A percentile compares a stretch with the other conserved stretches of the same genome.
phyloP scores from a whole-genome alignment of 1,140 invertebrate species.

The Hormaphis cornu region DNA sequence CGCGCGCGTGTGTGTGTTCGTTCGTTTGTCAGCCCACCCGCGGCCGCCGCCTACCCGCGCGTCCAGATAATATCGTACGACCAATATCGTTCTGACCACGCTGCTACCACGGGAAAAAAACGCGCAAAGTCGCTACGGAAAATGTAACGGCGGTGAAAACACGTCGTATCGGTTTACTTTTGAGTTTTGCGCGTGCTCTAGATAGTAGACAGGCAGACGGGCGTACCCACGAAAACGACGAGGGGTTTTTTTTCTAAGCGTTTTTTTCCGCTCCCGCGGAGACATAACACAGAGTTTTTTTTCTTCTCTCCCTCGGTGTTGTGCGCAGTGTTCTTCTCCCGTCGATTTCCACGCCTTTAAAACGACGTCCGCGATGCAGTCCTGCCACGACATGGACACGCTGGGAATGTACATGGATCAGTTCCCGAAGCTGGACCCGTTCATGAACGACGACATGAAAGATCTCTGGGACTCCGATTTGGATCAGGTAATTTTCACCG shows the following conservation, averaged over 20 bases:
- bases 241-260: not conserved
- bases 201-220: too few relatives aligned
- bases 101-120: not conserved
- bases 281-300: too few relatives aligned
- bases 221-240: too few relatives aligned
- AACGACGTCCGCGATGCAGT: too few relatives aligned
- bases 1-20: not conserved
- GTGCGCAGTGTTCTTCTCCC: too few relatives aligned
- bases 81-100: not conserved
- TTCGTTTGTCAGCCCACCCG: too few relatives aligned
- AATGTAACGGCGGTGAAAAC: not conserved
- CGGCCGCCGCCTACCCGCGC: too few relatives aligned
- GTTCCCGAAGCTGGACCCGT: constrained; percentile 23
- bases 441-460: constrained; percentile 31
- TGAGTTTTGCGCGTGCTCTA: not conserved
- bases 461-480: constrained; percentile 33
- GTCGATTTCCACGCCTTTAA: too few relatives aligned
- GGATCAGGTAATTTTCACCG: constrained; percentile 27
- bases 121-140: not conserved
- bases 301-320: not conserved
- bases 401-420: constrained; percentile 16
- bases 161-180: not conserved
- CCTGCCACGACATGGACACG: constrained; percentile 17
- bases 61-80: not conserved
- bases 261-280: not conserved